Base-by-base conservation (phyloP, 1,140 invertebrate genomes). In the Plectus sambesii region DNA sequence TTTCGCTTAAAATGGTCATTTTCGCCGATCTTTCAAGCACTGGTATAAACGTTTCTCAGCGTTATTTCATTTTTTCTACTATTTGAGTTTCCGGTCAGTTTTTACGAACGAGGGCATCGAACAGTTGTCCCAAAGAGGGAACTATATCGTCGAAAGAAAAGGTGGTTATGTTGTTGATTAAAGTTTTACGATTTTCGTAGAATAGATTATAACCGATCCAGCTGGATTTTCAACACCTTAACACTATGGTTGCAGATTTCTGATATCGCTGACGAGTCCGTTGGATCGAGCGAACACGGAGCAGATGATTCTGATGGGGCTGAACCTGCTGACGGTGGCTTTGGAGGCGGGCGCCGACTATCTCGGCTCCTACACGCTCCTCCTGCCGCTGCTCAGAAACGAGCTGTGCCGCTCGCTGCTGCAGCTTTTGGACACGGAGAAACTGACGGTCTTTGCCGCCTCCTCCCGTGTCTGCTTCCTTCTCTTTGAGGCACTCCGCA, bases 391-490 rank as follows among this genome's bases (percentile, higher is more conserved):
- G 1, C 81, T 90, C 4, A 87, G 86, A 68, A 87, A 97, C 73
- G 86, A 94, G 58, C 74, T 98, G 20, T 90, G 87, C 68, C 76
- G 84, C 63, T 89, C 92, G 72, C 74, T 99, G 41, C 81, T 94
- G 62, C 81, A 83, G 58, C 73, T 77, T 63, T 69, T 62, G 51
- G 80, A 79, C 58, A 81, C 81, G 0, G 87, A 94, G 51, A 78
- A 85, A 49, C 71, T 92, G 38, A 82, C 84, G 8, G 81, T 94
- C 47, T 87, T 96, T 70, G 81, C 87, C 4, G 79, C 84, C 1
- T 80, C 88, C 64, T 73, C 96, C 2, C 81, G 92, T 72, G 80
- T 96, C 25, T 83, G 84, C 52, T 96, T 92, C 70, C 73, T 98
- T 17, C 72, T 98, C 3, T 96, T 97, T 71, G 89, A 96, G 72